Evolutionary conservation across 2,113 vertebrate genomes (phyloP).

Genomic region (Ranitomeya imitator): DNA sequence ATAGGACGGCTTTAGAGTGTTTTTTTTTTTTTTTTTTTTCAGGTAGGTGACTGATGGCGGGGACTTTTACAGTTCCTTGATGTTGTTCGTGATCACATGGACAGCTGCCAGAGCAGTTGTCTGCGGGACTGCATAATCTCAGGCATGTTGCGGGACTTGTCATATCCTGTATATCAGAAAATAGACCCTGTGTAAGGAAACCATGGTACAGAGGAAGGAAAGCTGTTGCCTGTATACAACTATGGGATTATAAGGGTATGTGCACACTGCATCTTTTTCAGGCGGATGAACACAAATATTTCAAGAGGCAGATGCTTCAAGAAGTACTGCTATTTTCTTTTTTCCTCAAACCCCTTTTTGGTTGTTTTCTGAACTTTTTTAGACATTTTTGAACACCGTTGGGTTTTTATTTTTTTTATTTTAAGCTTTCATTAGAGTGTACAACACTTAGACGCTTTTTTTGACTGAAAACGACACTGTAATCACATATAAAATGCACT

Average conservation of each 20-base stretch:
- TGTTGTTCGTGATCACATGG: neutral
- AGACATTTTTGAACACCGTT: too few relatives aligned
- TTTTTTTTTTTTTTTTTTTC: neutral
- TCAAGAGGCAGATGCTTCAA: too few relatives aligned
- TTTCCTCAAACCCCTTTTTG: too few relatives aligned
- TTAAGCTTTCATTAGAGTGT: too few relatives aligned
- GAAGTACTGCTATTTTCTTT: too few relatives aligned
- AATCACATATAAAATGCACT: too few relatives aligned
- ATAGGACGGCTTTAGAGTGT: neutral
- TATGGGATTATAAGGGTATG: neutral
- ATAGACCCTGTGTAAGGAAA: constrained; percentile 29
- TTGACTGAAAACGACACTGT: too few relatives aligned
- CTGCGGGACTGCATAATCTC: neutral
- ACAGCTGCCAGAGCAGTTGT: constrained; percentile 5
- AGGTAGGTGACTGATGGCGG: neutral
- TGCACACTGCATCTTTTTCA: too few relatives aligned
- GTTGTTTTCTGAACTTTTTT: too few relatives aligned
- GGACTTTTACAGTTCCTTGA: neutral
- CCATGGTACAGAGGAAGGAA: neutral
- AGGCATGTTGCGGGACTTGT: constrained; percentile 7
- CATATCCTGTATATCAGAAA: constrained; percentile 33
- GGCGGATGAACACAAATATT: too few relatives aligned
- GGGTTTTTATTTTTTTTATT: too few relatives aligned
- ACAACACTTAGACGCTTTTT: too few relatives aligned
- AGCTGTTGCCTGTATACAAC: neutral